phyloP scores from a whole-genome alignment of 2,888 invertebrate species.

The Dorcus parallelipipedus region DNA sequence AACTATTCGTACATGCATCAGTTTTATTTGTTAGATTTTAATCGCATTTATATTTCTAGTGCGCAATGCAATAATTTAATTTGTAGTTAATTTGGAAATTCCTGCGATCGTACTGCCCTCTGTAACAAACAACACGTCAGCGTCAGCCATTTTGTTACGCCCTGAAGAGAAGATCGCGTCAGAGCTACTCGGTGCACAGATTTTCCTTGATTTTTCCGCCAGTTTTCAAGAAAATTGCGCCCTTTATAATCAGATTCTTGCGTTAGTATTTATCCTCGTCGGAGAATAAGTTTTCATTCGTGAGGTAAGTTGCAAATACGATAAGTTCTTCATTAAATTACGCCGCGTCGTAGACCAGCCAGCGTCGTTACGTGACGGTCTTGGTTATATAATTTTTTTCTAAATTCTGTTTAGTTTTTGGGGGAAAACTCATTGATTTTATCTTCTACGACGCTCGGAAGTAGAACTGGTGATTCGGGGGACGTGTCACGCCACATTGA shows the following conservation, averaged over 20 bases:
- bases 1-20: too few species aligned
- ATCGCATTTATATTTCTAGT: too few species aligned
- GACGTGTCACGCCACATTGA: background rate
- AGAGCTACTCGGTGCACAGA: slow-evolving; percentile 11
- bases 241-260: too few species aligned
- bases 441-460: background rate
- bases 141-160: slow-evolving; percentile 16
- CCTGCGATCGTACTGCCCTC: background rate
- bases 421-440: background rate
- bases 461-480: background rate
- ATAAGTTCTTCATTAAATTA: slow-evolving; percentile 16
- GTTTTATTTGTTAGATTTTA: too few species aligned
- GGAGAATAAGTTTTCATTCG: slow-evolving; percentile 20
- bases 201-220: slow-evolving; percentile 9
- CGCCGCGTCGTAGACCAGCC: background rate
- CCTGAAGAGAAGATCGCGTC: slow-evolving; percentile 9
- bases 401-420: background rate
- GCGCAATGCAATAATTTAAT: too few species aligned
- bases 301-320: slow-evolving; percentile 23
- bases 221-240: slow-evolving; percentile 15
- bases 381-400: background rate
- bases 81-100: too few species aligned
- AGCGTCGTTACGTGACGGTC: too few species aligned
- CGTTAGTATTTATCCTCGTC: slow-evolving; percentile 10
- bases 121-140: background rate